Evolutionary conservation across 2,888 invertebrate genomes (phyloP).

Genomic region (Hypselothyrea guttata): DNA sequence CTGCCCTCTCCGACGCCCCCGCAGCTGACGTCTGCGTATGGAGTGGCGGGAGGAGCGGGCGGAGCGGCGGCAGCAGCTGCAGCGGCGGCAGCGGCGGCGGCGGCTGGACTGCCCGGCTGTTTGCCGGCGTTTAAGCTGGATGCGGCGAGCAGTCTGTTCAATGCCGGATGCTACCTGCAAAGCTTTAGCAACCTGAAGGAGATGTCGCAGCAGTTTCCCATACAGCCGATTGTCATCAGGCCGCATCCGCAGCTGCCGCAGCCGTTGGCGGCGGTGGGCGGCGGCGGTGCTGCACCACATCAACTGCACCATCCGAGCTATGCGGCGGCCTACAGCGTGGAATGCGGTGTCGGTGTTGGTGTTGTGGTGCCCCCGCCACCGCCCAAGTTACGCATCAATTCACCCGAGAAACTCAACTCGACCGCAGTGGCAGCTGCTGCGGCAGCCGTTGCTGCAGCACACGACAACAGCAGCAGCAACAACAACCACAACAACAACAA

Average conservation of each 20-base stretch:
- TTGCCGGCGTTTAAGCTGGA: constrained; percentile 80
- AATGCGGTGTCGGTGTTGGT: constrained; percentile 52
- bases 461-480: constrained; percentile 53
- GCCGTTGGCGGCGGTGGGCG: constrained; percentile 76
- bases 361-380: constrained; percentile 58
- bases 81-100: constrained; percentile 16
- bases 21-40: constrained; percentile 56
- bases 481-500: constrained; percentile 31
- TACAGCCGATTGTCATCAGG: constrained; percentile 82
- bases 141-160: constrained; percentile 80
- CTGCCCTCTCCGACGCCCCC: constrained; percentile 65
- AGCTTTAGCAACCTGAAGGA: constrained; percentile 82
- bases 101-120: constrained; percentile 63
- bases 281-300: constrained; percentile 28
- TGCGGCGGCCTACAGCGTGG: constrained; percentile 72
- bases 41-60: constrained; percentile 19
- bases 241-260: constrained; percentile 82
- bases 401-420: constrained; percentile 82
- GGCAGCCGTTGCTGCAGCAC: constrained; percentile 44
- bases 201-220: constrained; percentile 82
- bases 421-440: constrained; percentile 68
- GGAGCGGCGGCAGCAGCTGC: constrained; percentile 22
- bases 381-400: constrained; percentile 82
- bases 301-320: constrained; percentile 76
- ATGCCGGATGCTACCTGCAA: constrained; percentile 82